phyloP scores from a whole-genome alignment of 2,888 invertebrate species.

The Caprella mutica region DNA sequence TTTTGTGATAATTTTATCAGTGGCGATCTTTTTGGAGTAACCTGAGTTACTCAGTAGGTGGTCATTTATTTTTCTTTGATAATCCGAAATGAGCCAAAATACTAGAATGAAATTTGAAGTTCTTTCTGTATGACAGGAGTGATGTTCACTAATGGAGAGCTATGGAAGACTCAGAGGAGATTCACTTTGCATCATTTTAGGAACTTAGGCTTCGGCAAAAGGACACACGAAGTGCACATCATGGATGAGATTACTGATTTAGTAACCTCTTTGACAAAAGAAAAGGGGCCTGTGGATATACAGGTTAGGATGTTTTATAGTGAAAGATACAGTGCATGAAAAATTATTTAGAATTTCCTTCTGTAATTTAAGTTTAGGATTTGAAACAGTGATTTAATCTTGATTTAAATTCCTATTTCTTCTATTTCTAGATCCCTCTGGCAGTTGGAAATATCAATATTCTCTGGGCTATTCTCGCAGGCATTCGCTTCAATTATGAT shows the following conservation, averaged over 20 bases:
- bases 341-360: too few relatives aligned
- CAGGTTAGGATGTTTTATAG: background rate
- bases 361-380: too few relatives aligned
- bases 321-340: background rate
- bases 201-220: slow-evolving; percentile 47
- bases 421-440: slow-evolving; percentile 11
- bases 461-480: slow-evolving; percentile 34
- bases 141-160: slow-evolving; percentile 49
- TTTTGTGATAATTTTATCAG: too few relatives aligned
- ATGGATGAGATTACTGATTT: slow-evolving; percentile 49
- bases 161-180: slow-evolving; percentile 49
- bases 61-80: too few relatives aligned
- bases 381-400: too few relatives aligned
- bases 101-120: too few relatives aligned
- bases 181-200: slow-evolving; percentile 46
- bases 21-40: too few relatives aligned
- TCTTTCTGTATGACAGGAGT: slow-evolving; percentile 46
- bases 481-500: slow-evolving; percentile 33
- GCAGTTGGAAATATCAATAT: slow-evolving; percentile 34
- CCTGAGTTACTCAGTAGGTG: too few relatives aligned
- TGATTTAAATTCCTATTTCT: too few relatives aligned
- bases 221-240: slow-evolving; percentile 47
- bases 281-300: slow-evolving; percentile 12
- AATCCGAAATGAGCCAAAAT: too few relatives aligned
- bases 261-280: slow-evolving; percentile 45